Evolutionary conservation across 2,797 vertebrate species (phyloP), one percentile per base, ranked within the genome.

Genomic region (Rhinatrema bivittatum): DNA sequence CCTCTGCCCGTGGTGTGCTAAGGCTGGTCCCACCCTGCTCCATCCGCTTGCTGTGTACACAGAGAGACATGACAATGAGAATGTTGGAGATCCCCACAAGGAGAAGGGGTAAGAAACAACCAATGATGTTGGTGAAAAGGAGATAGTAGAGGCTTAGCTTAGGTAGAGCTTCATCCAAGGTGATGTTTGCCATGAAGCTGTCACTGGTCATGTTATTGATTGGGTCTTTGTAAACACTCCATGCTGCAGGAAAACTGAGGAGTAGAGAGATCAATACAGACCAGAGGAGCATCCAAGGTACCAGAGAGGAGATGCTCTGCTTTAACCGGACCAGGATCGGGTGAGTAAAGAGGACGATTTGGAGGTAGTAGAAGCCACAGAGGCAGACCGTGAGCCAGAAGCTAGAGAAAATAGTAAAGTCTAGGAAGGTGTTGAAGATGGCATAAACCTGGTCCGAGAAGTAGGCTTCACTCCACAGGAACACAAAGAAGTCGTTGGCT

Each of bases 371-470:
- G n/a, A n/a, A n/a, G n/a, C n/a, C n/a, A n/a, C n/a, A n/a, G n/a
- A n/a, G n/a, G n/a, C n/a, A n/a, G n/a, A n/a, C n/a, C n/a, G n/a
- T n/a, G n/a, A 45, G 45, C 42, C 34, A 45, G 23, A 45, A 45
- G 19, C 42, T 45, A 33, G 42, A 45, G 28, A 45, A 45, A 10
- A 45, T 45, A 26, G 42, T 36, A 18, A 45, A 45, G 14, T 45
- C 42, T 22, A 45, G 29, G 45, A 45, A 27, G 16, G 45, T 24
- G 7, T 42, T 45, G 23, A 45, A 45, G 28, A 45, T 37, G 33
- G 42, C 16, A 17, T 37, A 45, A 19, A 45, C 33, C 8, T 45
- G 37, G 42, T 45, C 42, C 9, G 42, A n/a, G n/a, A n/a, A n/a
- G n/a, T n/a, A n/a, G n/a, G n/a, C n/a, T n/a, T n/a, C n/a, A n/a